Conservation (phyloP, 2,797 vertebrate genomes). For the Thunnus albacares region DNA sequence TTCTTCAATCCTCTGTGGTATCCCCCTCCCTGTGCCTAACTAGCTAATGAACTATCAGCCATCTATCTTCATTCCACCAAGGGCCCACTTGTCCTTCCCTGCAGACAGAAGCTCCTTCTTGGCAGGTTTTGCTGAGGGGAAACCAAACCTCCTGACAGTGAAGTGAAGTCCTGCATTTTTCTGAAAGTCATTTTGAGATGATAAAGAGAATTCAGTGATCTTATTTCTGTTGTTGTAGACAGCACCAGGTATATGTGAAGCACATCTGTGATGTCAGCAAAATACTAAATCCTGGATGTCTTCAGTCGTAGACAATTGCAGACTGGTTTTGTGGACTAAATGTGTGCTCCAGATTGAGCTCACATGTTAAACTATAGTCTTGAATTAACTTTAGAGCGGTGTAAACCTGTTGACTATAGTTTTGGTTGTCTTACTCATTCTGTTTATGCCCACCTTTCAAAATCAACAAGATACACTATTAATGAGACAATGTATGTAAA, state of each 20-base stretch:
- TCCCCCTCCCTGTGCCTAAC: slow-evolving; percentile 56
- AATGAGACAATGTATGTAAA: neutral
- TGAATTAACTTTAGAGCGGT: slow-evolving; percentile 1
- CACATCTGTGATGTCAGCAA: slow-evolving; percentile 31
- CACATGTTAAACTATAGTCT: neutral
- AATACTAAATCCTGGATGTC: neutral
- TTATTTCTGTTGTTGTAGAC: slow-evolving; percentile 52
- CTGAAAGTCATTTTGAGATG: slow-evolving; percentile 73
- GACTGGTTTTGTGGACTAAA: neutral
- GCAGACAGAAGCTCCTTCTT: slow-evolving; percentile 71
- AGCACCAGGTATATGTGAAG: slow-evolving; percentile 41
- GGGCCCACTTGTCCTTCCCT: slow-evolving; percentile 69
- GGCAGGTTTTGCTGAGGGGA: slow-evolving; percentile 67
- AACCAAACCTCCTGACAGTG: slow-evolving; percentile 66
- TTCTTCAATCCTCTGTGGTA: slow-evolving; percentile 63
- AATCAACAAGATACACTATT: neutral
- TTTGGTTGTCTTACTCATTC: neutral
- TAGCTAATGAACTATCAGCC: slow-evolving; percentile 74
- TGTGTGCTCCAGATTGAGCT: neutral
- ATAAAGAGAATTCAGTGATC: slow-evolving; percentile 50
- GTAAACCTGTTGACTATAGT: neutral
- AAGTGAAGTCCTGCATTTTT: slow-evolving; percentile 60
- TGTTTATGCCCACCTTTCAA: neutral
- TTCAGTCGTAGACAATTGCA: slow-evolving; percentile 11
- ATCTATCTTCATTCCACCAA: slow-evolving; percentile 69